Evolutionary conservation across 2,113 vertebrate genomes (phyloP), one percentile per base, ranked within the genome.

Genomic region (Varanus salvator): DNA sequence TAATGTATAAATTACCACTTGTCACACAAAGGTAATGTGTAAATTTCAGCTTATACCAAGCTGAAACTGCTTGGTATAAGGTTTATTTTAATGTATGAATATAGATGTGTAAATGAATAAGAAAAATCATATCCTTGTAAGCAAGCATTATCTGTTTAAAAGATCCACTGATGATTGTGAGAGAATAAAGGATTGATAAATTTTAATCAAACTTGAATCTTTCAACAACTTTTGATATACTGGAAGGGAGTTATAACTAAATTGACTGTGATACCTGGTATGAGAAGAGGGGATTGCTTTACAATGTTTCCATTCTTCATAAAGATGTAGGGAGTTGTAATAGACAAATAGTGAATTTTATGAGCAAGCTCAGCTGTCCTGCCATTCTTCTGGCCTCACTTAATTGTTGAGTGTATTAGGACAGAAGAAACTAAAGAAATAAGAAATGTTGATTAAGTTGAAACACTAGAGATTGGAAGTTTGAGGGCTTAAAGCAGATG

Each of bases 391-490:
- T 31, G 44, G 54, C 54, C 4, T 21, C 2, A 86, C 82, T 90
- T 76, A 29, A 85, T 27, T 72, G 90, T 78, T 52, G 90, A 84
- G 85, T 48, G 12, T 71, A 69, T 21, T 11, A 7, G 6, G 88
- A 52, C 71, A 17, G 60, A 60, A 77, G 88, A 57, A 80, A 34
- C 6, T 2, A 0, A 0, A 1, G 29, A 1, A 54, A 84, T 11
- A 15, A 84, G 3, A 80, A 88, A 84, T 81, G 29, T 8, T n/a
- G 8, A n/a, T 83, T 23, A 85, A 4, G 2, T 48, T 89, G 25
- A 84, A 77, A 50, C 76, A 85, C 29, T 60, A 82, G 19, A 82
- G 19, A 66, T n/a, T 12, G 17, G 57, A 38, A 2, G 11, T 14
- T 44, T 19, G 44, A 66, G 15, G 60, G 27, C 19, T 38, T 83